A percentile compares a stretch with the other conserved stretches of the same genome.
Evolutionary conservation across 2,888 invertebrate species (phyloP).

Genomic region (Lasioglossum oenotherae): DNA sequence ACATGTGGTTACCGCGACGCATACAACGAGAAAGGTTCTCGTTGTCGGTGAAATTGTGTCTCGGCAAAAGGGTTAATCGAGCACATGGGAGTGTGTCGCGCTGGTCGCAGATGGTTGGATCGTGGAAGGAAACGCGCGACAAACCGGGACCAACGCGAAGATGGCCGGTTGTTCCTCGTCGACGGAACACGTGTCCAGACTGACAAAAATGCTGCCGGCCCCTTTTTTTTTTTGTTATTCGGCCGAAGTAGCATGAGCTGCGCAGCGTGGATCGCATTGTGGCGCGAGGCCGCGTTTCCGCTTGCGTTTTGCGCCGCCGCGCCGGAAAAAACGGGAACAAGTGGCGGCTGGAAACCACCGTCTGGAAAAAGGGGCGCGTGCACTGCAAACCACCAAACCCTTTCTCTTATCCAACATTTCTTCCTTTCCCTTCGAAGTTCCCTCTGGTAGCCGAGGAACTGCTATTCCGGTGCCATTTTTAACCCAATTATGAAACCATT

Average conservation of each 20-base stretch:
- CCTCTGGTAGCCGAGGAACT: neutral
- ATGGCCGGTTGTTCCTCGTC: constrained; percentile 66
- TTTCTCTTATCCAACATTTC: neutral
- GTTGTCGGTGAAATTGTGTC: neutral
- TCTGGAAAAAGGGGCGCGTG: constrained; percentile 49
- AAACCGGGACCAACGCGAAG: constrained; percentile 75
- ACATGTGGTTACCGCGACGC: neutral
- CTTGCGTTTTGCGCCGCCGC: constrained; percentile 47
- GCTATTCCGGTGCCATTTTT: neutral
- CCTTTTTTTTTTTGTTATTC: constrained; percentile 57
- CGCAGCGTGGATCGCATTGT: constrained; percentile 50
- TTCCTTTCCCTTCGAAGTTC: neutral
- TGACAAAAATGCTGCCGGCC: constrained; percentile 76
- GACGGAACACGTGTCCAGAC: constrained; percentile 80
- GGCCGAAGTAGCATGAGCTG: constrained; percentile 42
- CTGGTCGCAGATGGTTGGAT: constrained; percentile 42
- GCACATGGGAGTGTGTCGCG: constrained; percentile 31
- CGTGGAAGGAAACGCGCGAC: constrained; percentile 45
- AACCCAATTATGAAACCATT: too few species aligned
- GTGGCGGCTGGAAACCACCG: neutral
- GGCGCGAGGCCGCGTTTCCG: constrained; percentile 67
- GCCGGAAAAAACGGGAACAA: constrained; percentile 20
- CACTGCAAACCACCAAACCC: constrained; percentile 4
- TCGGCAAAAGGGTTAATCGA: constrained; percentile 24
- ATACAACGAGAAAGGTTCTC: neutral